phyloP scores from a whole-genome alignment of 2,888 invertebrate species.

The Stenurella melanura region DNA sequence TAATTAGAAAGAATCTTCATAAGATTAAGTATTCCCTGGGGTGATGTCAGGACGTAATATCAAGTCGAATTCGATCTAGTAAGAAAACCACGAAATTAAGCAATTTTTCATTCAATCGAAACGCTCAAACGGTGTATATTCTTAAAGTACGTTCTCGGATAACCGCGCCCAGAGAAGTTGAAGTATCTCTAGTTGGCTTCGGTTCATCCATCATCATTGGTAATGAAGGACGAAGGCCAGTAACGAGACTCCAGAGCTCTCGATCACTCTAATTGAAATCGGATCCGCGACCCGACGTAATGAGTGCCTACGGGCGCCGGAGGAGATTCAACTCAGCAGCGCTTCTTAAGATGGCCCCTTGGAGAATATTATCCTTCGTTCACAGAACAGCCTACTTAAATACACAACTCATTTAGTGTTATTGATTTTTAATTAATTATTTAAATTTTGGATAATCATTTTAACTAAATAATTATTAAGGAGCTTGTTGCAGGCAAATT shows the following conservation, averaged over 20 bases:
- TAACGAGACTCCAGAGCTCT: constrained; percentile 71
- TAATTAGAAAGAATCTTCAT: too few relatives aligned
- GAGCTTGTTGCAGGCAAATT: background rate
- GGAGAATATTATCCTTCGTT: constrained; percentile 68
- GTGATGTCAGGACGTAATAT: too few relatives aligned
- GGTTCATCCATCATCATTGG: constrained; percentile 69
- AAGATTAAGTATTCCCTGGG: too few relatives aligned
- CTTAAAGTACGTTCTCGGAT: background rate
- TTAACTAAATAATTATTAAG: constrained; percentile 30
- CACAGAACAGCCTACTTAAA: constrained; percentile 64
- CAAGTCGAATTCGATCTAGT: background rate
- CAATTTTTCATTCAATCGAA: background rate
- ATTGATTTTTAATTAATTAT: constrained; percentile 68
- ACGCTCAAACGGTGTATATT: background rate
- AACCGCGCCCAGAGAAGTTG: background rate
- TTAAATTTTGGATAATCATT: constrained; percentile 53
- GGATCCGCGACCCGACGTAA: constrained; percentile 68
- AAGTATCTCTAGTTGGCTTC: constrained; percentile 18
- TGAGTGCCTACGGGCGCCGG: constrained; percentile 66
- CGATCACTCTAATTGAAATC: constrained; percentile 73
- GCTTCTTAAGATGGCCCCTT: constrained; percentile 67
- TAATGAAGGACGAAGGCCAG: constrained; percentile 69
- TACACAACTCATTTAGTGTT: constrained; percentile 67
- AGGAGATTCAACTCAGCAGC: constrained; percentile 59
- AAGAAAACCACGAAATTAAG: background rate